Evolutionary conservation across 2,888 invertebrate genomes (phyloP).

Genomic region (Agrypnus murinus): DNA sequence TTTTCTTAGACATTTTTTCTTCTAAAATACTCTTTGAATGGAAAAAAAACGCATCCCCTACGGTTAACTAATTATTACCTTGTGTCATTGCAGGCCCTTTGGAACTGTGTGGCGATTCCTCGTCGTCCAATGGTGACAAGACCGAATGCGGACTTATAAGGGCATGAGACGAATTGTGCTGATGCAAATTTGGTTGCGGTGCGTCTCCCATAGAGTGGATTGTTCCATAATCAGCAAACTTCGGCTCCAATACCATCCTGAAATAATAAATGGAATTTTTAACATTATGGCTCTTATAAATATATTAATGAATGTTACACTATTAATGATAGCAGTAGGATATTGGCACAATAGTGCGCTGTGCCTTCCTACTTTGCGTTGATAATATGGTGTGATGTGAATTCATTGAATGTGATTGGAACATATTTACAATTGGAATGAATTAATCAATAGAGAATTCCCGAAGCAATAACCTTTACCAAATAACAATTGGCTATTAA

Average conservation of each 20-base stretch:
- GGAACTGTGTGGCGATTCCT: slow-evolving; percentile 67
- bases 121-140: slow-evolving; percentile 66
- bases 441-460: background rate
- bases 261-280: slow-evolving; percentile 38
- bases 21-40: background rate
- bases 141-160: slow-evolving; percentile 65
- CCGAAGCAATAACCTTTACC: too few relatives aligned
- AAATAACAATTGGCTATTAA: too few relatives aligned
- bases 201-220: slow-evolving; percentile 72
- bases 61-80: slow-evolving; percentile 59
- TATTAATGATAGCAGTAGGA: too few relatives aligned
- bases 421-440: slow-evolving; percentile 1
- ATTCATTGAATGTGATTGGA: slow-evolving; percentile 20
- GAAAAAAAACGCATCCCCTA: background rate
- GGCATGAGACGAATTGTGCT: slow-evolving; percentile 65
- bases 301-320: too few relatives aligned
- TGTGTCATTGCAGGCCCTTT: slow-evolving; percentile 67
- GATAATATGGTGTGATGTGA: background rate
- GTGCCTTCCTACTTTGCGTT: too few relatives aligned
- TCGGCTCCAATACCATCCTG: slow-evolving; percentile 80
- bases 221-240: slow-evolving; percentile 78
- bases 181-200: slow-evolving; percentile 58
- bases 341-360: too few relatives aligned
- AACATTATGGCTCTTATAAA: too few relatives aligned
- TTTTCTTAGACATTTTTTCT: slow-evolving; percentile 37